Conservation (phyloP, 1,140 invertebrate genomes). For the Pogonomyrmex barbatus region DNA sequence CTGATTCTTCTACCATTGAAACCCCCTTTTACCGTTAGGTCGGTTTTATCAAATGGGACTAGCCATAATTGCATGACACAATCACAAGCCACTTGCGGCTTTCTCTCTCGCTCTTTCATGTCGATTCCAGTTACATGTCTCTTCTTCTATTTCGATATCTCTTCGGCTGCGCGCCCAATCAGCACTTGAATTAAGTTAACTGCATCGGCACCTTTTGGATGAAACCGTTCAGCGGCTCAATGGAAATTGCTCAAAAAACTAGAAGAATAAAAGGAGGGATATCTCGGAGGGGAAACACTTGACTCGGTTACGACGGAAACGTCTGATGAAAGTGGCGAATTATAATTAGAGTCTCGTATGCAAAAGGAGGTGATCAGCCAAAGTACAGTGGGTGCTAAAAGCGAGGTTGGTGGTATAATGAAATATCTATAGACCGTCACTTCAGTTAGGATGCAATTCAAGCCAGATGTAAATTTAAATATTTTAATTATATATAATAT, state of each 20-base stretch:
- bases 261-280: constrained; percentile 51
- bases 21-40: constrained; percentile 60
- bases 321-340: constrained; percentile 59
- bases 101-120: neutral
- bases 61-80: constrained; percentile 76
- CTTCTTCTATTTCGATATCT: constrained; percentile 24
- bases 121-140: constrained; percentile 53
- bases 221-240: constrained; percentile 53
- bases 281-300: constrained; percentile 54
- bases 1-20: constrained; percentile 54
- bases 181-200: constrained; percentile 70
- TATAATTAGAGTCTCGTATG: constrained; percentile 68
- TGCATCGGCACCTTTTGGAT: constrained; percentile 70
- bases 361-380: constrained; percentile 29
- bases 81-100: constrained; percentile 62
- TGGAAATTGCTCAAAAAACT: constrained; percentile 22
- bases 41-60: constrained; percentile 74
- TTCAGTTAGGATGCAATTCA: neutral
- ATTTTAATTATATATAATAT: too few relatives aligned
- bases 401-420: neutral
- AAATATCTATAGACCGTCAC: constrained; percentile 1
- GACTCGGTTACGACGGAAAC: constrained; percentile 39
- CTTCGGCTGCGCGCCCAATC: constrained; percentile 46
- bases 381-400: constrained; percentile 33
- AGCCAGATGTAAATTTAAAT: neutral